Percentiles rank a stretch among this genome's conserved stretches.
Conservation (phyloP, 2,113 vertebrate genomes). For the Micronisus gabar region DNA sequence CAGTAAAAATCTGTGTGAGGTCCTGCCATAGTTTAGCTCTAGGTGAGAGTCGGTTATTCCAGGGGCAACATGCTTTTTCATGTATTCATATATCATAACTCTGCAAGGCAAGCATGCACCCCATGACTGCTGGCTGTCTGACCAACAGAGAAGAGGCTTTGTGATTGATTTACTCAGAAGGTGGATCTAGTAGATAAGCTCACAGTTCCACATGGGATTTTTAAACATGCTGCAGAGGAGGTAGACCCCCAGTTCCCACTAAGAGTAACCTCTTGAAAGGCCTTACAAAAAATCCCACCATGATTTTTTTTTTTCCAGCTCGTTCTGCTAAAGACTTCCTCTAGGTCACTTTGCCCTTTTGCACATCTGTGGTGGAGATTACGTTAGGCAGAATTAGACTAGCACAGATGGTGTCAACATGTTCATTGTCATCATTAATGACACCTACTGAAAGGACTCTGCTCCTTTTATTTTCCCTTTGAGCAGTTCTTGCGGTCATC, state of each 20-base stretch:
- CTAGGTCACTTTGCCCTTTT: neutral
- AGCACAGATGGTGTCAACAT: neutral
- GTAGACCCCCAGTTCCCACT: neutral
- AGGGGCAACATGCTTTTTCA: neutral
- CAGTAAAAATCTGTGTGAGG: neutral
- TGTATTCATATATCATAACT: neutral
- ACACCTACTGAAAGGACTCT: neutral
- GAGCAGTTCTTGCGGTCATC: neutral
- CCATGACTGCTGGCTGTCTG: neutral
- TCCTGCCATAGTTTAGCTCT: neutral
- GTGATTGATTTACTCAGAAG: neutral
- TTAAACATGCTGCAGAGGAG: neutral
- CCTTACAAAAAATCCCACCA: neutral
- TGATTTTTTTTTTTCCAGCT: neutral
- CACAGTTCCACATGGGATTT: neutral
- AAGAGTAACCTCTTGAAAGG: neutral
- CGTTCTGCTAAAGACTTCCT: neutral
- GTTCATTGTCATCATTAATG: neutral
- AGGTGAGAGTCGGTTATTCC: neutral
- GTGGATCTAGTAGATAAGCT: neutral
- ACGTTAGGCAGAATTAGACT: neutral
- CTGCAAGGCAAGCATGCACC: neutral
- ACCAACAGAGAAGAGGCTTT: neutral
- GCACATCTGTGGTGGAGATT: neutral
- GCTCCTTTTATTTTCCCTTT: neutral